Evolutionary conservation across 1,140 invertebrate genomes (phyloP), one percentile per base, ranked within the genome.

Genomic region (Kradibia gibbosae): DNA sequence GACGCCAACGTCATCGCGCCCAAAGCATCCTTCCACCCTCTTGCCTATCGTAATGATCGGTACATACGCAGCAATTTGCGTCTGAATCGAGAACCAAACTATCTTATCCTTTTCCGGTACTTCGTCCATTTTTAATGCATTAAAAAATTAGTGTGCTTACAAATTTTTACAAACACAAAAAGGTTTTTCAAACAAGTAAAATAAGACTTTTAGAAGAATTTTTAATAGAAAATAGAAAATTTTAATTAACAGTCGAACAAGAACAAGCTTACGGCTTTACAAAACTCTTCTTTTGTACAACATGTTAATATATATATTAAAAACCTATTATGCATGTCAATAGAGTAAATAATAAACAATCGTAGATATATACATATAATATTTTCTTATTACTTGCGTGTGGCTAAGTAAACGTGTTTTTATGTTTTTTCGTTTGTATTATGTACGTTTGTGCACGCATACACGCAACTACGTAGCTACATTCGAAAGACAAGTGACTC

Each of bases 221-320:
- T 57, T 57, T 75, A 85, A 79, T 72, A 85, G 50, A 79, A 79
- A 79, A 79, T 79, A 79, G 34, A 78, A 83, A 80, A 84, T 86
- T 81, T 77, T 83, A 83, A 72, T 85, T 81, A 86, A 72, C 85
- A 79, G 48, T 81, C 45, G 60, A 65, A 67, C 48, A 78, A 45
- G 53, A 31, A 73, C 71, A 50, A 70, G 82, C 57, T 62, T 39
- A 55, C 22, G 28, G 42, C 62, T 17, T 83, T 48, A 53, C 25
- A 39, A 13, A 53, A 55, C 73, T 60, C 17, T 25, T 75, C 36
- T 65, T 79, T 45, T 72, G 70, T 79, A 79, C 78, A 72, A 57
- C 13, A 72, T 57, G 50, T 79, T 34, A 79, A 60, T 53, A 65
- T n/a, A n/a, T n/a, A n/a, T 50, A 70, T 70, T 70, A 74, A 74